Evolutionary conservation across 2,797 vertebrate species (phyloP), one percentile per base, ranked within the genome.

Genomic region (Acanthurus leucopareius): DNA sequence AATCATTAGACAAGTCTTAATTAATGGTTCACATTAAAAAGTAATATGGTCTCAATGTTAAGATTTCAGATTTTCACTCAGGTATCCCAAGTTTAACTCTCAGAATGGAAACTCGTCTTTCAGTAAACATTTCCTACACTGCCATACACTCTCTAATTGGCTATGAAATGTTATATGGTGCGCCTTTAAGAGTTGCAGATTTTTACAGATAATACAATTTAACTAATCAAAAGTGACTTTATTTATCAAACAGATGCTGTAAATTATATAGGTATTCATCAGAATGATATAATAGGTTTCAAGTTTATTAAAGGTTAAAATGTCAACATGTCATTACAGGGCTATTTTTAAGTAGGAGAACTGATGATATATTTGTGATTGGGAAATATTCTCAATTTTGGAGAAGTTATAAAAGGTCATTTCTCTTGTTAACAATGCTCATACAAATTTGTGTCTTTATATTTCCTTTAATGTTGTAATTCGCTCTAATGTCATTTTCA

Each of bases 311-410:
- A 77, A 74, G 69, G 80, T 86, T 77, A 72, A 72, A 49, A 58
- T 49, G 5, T 75, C 25, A 64, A 32, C 32, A 59, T 83, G 63
- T 25, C 25, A 25, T 62, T 54, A 78, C 13, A 17, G 8, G 17
- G 22, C 70, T 82, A 69, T 85, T 78, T 87, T 75, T 77, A 82
- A 77, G 54, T 9, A n/a, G 60, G 15, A 77, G 49, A 79, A 69
- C 49, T 16, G 61, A 7, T 73, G 52, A 80, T 66, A 1, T 16
- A 58, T 25, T 28, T 77, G 71, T 45, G 32, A 40, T 79, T 85
- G 52, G 52, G 79, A 79, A 82, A 90, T 80, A 14, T 49, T 44
- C 35, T 57, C 16, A 28, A 1, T 73, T 84, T 82, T 86, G 58
- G 58, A 79, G 83, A 88, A 78, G 80, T 88, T 66, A 62, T 47